Evolutionary conservation across 2,797 vertebrate species (phyloP), one percentile per base, ranked within the genome.

Genomic region (Eurystomus glaucurus): DNA sequence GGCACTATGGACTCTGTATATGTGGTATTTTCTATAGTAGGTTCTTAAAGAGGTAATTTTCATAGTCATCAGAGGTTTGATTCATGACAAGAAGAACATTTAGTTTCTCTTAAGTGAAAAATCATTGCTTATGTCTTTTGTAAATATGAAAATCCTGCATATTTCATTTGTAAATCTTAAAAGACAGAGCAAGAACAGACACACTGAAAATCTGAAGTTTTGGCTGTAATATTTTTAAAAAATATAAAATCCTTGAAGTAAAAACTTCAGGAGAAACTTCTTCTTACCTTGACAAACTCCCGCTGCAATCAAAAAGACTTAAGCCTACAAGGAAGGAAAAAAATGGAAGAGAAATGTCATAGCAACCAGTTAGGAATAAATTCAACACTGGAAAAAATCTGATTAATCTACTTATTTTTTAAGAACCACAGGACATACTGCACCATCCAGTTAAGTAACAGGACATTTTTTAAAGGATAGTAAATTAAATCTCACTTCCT

Each of bases 351-450:
- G 65, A 82, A 98, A 97, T 95, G 97, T 97, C 98, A 98, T 97
- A 98, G 97, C 97, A 98, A 98, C 97, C 78, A 97, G 54, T 95
- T 96, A 97, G 97, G 92, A 93, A 93, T 43, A 97, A 83, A 96
- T 79, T 95, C 85, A 90, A 91, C 62, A 80, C 31, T 94, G 52
- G 94, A 96, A 97, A 95, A 72, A 97, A 97, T 85, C 57, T 95
- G 95, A 97, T 97, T 96, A 93, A 97, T 87, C 33, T 97, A 77
- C 15, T 78, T 28, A 41, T 85, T 97, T 97, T 95, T 96, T 5
- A 83, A 96, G 61, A 95, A 87, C n/a, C 54, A 94, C 58, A 81
- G 91, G 88, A 96, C 31, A 88, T 82, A 96, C 64, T 78, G 20
- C 69, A 96, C 82, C 58, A 91, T 58, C 21, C n/a, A 86, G 45